Evolutionary conservation across 2,797 vertebrate species (phyloP).

Genomic region (Moxostoma hubbsi): DNA sequence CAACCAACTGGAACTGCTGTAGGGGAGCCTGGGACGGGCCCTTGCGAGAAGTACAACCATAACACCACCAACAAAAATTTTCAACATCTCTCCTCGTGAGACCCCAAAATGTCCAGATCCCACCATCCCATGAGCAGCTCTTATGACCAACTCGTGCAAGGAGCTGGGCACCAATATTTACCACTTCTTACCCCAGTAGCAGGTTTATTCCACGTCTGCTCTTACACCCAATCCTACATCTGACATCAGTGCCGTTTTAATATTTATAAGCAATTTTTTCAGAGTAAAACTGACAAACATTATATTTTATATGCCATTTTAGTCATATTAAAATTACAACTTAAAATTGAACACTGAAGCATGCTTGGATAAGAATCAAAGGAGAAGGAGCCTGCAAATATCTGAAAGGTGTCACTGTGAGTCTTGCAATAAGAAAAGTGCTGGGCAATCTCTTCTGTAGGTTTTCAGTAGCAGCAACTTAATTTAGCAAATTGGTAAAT

Average conservation of each 20-base stretch:
- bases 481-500: too few species aligned
- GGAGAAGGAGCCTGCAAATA: too few species aligned
- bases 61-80: conserved; percentile 20
- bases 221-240: not conserved
- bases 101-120: conserved; percentile 34
- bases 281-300: too few species aligned
- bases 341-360: too few species aligned
- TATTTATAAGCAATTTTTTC: too few species aligned
- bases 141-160: not conserved
- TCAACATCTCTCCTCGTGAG: not conserved
- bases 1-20: conserved; percentile 23
- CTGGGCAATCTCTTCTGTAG: too few species aligned
- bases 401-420: too few species aligned
- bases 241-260: too few species aligned
- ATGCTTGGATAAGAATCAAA: too few species aligned
- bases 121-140: not conserved
- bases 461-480: too few species aligned
- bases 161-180: conserved; percentile 15
- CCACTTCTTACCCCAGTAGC: conserved; percentile 26
- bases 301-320: too few species aligned
- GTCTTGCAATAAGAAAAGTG: too few species aligned
- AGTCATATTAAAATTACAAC: not conserved
- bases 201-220: conserved; percentile 29
- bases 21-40: conserved; percentile 9
- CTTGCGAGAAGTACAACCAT: conserved; percentile 25